Base-by-base conservation (phyloP, 2,797 vertebrate genomes). In the Strix occidentalis region DNA sequence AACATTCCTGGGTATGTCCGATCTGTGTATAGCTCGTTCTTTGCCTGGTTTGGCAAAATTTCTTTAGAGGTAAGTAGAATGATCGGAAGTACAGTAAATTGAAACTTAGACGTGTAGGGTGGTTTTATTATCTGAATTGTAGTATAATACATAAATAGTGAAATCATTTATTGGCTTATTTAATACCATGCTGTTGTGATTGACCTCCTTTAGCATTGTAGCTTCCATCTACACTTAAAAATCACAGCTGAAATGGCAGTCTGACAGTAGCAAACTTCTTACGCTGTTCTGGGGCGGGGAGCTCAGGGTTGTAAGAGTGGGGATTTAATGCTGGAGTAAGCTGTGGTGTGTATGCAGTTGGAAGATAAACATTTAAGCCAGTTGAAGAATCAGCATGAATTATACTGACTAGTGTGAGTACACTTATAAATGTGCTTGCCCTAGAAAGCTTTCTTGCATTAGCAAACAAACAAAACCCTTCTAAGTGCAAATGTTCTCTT, bases 11-110 rank as follows among this genome's bases (percentile, higher is more conserved):
- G 99, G 61, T 99, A 99, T 20, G 98, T 98, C 48, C 99, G 99
- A 93, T 99, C 99, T 53, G 94, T 99, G 68, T 99, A 99, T 29
- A 99, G 99, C 97, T 99, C 99, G 1, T 99, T 99, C 98, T 99
- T 99, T 77, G 99, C 99, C 29, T 99, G 99, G 99, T 99, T 99
- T 84, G 99, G 99, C 95, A 99, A 98, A 98, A 99, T 99, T 95
- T 99, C 99, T 41, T 97, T 99, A 82, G 99, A 99, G 98, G 99
- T 99, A 97, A 98, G 98, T 96, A 33, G n/a, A 37, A 46, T 31
- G 25, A 37, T 56, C 16, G 20, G 48, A 66, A 50, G 26, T 61
- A 31, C 12, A 37, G 20, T 33, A 33, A 58, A 45, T 9, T 71
- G 53, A 61, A 82, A 80, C 53, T 69, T 41, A 45, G 33, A 28